Conservation (phyloP, 2,888 invertebrate genomes). For the Harmothoe impar region DNA sequence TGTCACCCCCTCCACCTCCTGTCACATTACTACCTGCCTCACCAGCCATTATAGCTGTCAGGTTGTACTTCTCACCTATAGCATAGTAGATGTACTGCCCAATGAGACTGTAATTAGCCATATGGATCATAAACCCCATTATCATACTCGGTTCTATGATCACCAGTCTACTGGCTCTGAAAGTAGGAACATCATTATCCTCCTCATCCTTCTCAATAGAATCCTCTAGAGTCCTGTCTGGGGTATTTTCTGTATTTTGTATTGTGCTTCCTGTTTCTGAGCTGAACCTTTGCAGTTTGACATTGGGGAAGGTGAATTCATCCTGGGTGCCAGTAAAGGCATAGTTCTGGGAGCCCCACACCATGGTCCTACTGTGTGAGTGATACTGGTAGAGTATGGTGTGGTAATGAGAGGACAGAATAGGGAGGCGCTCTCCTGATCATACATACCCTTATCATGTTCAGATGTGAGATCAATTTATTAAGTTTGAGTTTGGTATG, state of each 20-base stretch:
- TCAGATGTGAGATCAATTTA: too few relatives aligned
- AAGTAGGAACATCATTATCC: neutral
- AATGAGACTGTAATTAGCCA: neutral
- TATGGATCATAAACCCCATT: neutral
- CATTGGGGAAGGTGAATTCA: neutral
- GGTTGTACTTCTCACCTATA: conserved; percentile 27
- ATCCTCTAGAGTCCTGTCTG: neutral
- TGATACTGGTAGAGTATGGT: too few relatives aligned
- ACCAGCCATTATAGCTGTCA: neutral
- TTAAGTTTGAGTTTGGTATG: too few relatives aligned
- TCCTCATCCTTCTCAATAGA: too few relatives aligned
- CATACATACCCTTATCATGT: too few relatives aligned
- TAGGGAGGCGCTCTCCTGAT: too few relatives aligned
- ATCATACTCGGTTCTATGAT: conserved; percentile 24
- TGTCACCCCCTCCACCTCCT: neutral
- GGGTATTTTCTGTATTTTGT: neutral
- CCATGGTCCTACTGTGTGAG: neutral
- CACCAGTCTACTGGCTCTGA: neutral
- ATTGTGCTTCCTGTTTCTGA: neutral
- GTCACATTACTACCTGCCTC: neutral
- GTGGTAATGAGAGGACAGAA: too few relatives aligned
- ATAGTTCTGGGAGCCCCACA: neutral
- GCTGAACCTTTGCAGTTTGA: neutral
- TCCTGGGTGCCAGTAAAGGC: neutral
- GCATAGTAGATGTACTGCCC: conserved; percentile 31